phyloP scores from a whole-genome alignment of 1,140 invertebrate genomes.

The Lepidurus arcticus region DNA sequence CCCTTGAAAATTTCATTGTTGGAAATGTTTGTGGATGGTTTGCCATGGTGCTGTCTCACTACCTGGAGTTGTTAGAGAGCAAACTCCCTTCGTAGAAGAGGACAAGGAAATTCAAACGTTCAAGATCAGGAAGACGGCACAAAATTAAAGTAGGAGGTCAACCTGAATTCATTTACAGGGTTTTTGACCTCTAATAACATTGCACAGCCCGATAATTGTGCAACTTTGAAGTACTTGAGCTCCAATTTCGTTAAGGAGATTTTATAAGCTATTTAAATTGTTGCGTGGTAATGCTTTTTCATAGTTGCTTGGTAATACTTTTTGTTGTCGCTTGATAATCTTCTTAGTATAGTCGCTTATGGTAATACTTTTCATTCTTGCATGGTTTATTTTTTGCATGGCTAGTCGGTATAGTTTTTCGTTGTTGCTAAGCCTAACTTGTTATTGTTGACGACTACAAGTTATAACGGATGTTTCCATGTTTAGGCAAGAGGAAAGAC shows the following conservation, averaged over 20 bases:
- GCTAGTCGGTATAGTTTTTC: neutral
- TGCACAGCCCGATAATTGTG: too few species aligned
- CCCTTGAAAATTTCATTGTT: neutral
- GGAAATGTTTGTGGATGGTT: neutral
- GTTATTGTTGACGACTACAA: neutral
- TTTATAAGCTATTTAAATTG: too few species aligned
- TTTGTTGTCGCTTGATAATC: too few species aligned
- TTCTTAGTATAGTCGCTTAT: too few species aligned
- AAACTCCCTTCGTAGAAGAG: neutral
- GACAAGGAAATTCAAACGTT: neutral
- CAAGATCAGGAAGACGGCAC: slow-evolving; percentile 1
- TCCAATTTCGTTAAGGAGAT: too few species aligned
- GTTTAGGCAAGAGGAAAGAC: too few species aligned
- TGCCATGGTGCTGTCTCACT: neutral
- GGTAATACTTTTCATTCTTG: too few species aligned
- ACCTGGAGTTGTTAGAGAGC: neutral
- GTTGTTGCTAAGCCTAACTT: neutral
- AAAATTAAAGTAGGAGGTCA: neutral
- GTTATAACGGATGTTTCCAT: too few species aligned
- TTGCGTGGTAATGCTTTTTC: too few species aligned
- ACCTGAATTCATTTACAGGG: neutral
- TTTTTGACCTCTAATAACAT: neutral
- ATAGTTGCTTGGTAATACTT: too few species aligned
- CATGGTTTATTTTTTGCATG: too few species aligned
- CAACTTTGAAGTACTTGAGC: too few species aligned